Conservation (phyloP, 2,797 vertebrate species). For the Oryzias sinensis region DNA sequence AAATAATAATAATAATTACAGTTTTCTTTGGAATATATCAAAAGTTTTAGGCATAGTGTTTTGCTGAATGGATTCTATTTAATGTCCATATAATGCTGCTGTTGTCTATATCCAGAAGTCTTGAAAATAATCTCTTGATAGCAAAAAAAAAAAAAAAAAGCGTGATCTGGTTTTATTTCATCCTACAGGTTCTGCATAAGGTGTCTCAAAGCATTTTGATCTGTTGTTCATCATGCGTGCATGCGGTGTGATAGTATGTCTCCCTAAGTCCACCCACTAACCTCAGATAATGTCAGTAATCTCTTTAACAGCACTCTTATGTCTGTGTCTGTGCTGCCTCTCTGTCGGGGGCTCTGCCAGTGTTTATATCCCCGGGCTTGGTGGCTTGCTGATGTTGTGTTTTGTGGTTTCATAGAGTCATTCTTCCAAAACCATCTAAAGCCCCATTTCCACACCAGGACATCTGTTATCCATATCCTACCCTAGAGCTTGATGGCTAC, state of each 20-base stretch:
- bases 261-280: conserved; percentile 6
- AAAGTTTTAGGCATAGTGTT: no score
- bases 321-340: conserved; percentile 32
- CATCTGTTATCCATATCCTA: conserved; percentile 61
- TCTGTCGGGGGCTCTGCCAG: conserved; percentile 41
- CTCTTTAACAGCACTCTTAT: conserved; percentile 30
- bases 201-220: background rate
- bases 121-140: no score
- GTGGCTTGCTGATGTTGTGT: conserved; percentile 47
- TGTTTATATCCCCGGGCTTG: conserved; percentile 53
- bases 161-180: no score
- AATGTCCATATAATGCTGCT: no score
- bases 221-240: background rate
- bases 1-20: no score
- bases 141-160: no score
- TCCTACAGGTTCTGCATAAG: no score
- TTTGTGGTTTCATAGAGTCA: conserved; percentile 46
- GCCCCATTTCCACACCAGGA: conserved; percentile 50
- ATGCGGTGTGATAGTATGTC: conserved; percentile 8
- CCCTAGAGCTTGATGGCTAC: conserved; percentile 56
- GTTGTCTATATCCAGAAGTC: no score
- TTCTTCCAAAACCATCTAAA: conserved; percentile 55
- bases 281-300: conserved; percentile 30
- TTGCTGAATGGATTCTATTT: no score
- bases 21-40: no score